These are phyloP conservation scores for Etia nguti DNA, from an alignment of 2,113 vertebrate genomes.

Conservation along the genomic window DNA sequence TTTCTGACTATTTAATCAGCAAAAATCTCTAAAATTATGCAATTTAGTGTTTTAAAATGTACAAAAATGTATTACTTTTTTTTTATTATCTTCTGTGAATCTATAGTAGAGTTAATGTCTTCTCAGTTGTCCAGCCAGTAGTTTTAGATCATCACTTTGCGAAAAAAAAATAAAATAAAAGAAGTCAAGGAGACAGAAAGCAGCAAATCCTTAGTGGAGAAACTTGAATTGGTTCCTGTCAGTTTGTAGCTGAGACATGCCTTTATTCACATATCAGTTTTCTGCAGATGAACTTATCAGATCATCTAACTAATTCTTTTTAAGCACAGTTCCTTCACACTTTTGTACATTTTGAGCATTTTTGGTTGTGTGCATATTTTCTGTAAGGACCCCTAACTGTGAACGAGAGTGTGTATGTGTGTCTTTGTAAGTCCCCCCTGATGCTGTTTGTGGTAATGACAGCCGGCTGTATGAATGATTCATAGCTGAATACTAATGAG, in stretches of 20 bases:
- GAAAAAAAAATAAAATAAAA: neutral
- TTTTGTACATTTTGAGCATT: neutral
- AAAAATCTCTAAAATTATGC: neutral
- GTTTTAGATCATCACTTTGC: neutral
- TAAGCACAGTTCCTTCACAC: neutral
- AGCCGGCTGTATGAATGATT: conserved; percentile 60
- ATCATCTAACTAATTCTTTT: neutral
- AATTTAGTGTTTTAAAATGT: neutral
- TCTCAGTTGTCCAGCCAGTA: neutral
- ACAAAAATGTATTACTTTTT: accelerated
- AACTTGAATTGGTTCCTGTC: neutral
- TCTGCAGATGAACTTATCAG: neutral
- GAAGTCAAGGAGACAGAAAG: neutral
- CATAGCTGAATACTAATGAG: conserved; percentile 63
- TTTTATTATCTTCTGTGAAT: neutral
- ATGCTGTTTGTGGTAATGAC: conserved; percentile 52
- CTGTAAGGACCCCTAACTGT: neutral
- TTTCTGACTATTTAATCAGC: neutral
- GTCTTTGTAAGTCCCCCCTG: neutral
- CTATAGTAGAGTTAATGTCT: neutral
- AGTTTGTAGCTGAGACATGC: neutral
- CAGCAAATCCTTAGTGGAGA: neutral
- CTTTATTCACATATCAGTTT: neutral
- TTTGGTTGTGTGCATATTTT: neutral
- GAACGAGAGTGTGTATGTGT: neutral